These are phyloP conservation scores for Malurus cyaneus DNA, from an alignment of 2,113 vertebrate species.

Conservation along the genomic window DNA sequence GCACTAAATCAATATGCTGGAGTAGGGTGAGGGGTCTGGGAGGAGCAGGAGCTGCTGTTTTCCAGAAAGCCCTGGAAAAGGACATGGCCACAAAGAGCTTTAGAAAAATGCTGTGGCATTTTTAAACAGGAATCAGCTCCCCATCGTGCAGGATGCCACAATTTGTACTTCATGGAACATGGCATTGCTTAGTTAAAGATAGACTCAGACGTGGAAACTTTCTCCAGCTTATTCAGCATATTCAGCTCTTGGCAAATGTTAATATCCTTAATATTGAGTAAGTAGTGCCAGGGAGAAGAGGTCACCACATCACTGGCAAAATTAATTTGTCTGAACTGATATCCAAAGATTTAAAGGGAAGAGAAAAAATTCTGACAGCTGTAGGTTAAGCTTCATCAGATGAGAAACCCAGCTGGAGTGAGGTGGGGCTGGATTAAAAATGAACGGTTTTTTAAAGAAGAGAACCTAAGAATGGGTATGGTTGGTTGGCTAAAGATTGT, in stretches of 20 bases:
- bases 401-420: conserved; percentile 25
- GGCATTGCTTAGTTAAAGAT: background rate
- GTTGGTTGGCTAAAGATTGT: background rate
- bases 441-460: conserved; percentile 20
- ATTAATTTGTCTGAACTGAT: conserved; percentile 21
- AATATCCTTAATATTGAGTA: background rate
- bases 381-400: conserved; percentile 1
- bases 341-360: background rate
- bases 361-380: background rate
- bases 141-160: background rate
- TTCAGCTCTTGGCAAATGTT: background rate
- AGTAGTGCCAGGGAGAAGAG: background rate
- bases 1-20: background rate
- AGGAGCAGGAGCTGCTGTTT: background rate
- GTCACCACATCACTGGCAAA: background rate
- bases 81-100: background rate
- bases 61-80: background rate
- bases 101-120: background rate
- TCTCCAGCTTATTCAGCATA: conserved; percentile 1
- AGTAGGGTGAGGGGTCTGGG: background rate
- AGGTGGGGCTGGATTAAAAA: conserved; percentile 19
- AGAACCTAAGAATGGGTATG: background rate
- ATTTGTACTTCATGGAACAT: background rate
- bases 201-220: background rate
- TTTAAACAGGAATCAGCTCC: background rate